Base-by-base conservation (phyloP, 2,888 invertebrate species). In the Bombylius discolor region DNA sequence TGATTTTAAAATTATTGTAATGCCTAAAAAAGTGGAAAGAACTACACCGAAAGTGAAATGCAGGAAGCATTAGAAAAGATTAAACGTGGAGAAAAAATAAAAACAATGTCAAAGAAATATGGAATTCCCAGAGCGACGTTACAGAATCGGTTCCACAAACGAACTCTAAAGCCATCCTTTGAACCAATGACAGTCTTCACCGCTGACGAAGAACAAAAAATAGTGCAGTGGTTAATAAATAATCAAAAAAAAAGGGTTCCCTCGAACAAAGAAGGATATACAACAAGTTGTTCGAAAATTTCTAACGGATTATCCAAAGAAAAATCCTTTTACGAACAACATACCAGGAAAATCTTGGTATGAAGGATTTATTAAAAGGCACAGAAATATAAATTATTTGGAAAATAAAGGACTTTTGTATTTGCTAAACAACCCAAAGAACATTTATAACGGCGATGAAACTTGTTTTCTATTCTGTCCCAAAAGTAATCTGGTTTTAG, bases 401-500 rank as follows among this genome's bases (percentile, higher is more conserved):
- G 39, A 11, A 11, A 8, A 4, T 11, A 42, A 42, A 42, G 39
- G 39, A 42, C 12, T 11, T 11, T 2, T 7, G 3, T 4, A 42
- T 42, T 4, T 42, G 5, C 7, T 42, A 42, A 11, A 42, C 3
- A 42, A 42, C 5, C 3, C 39, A 42, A 42, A 42, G 4, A 8
- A 11, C 1, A 23, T 47, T 42, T 42, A 11, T 11, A 42, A 42
- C 11, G 39, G 11, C 3, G 39, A 42, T 42, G 39, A 42, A 11
- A 11, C 39, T 1, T 34, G 36, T 11, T 42, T 42, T 11, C 4
- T 42, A 42, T 11, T 65, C 14, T 66, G 63, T 56, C 62, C 66
- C 23, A 66, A 67, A 58, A 61, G 56, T 55, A 60, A 62, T 31
- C 60, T 52, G 54, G 64, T 65, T 12, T 47, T 52, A n/a, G n/a